Conservation (phyloP, 2,888 invertebrate genomes). For the Harpalus rubripes region DNA sequence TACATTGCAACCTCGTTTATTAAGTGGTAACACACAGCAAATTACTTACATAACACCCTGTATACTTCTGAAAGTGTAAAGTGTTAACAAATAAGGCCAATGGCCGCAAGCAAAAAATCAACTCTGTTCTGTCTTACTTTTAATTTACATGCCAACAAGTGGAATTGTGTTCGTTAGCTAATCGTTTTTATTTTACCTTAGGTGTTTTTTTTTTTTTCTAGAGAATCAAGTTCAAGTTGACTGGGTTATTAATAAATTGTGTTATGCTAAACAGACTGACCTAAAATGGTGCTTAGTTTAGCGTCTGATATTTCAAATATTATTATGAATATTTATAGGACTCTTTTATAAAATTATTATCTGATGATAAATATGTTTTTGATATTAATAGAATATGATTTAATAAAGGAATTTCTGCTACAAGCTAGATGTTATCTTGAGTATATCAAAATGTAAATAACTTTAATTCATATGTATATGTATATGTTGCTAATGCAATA, state of each 20-base stretch:
- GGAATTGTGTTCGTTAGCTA: constrained; percentile 24
- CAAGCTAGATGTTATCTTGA: background rate
- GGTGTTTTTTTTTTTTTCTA: background rate
- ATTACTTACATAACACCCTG: no score
- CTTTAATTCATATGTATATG: no score
- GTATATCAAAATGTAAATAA: no score
- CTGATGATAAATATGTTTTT: background rate
- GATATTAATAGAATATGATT: background rate
- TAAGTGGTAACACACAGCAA: no score
- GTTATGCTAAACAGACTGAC: constrained; percentile 15
- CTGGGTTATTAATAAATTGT: constrained; percentile 22
- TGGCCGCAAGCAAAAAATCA: constrained; percentile 54
- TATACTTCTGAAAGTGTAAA: background rate
- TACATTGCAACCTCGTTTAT: no score
- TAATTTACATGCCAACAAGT: constrained; percentile 49
- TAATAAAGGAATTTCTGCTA: background rate
- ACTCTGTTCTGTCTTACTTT: constrained; percentile 4
- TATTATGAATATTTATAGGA: background rate
- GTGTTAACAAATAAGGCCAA: constrained; percentile 27
- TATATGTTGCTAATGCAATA: no score
- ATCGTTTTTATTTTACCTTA: constrained; percentile 40
- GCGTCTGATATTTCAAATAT: background rate
- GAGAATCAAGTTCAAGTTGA: constrained; percentile 28
- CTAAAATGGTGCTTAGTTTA: background rate
- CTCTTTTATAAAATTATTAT: no score